A percentile compares a stretch with the other conserved stretches of the same genome.
Evolutionary conservation across 2,113 vertebrate genomes (phyloP).

Genomic region (Herpetotheres cachinnans): DNA sequence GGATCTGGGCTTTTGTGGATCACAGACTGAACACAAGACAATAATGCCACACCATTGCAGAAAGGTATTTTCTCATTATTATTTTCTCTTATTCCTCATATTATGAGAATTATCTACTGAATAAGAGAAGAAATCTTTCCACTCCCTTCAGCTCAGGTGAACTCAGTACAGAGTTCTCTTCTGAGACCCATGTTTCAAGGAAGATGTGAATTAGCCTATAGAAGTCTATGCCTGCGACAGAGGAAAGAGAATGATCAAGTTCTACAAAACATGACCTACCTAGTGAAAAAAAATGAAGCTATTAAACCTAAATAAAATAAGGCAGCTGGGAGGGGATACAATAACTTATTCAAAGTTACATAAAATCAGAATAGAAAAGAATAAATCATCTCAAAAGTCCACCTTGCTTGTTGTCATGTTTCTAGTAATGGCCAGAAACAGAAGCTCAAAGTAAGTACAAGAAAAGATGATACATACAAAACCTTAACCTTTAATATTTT

Average conservation of each 20-base stretch:
- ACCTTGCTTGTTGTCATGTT: neutral
- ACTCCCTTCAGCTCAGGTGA: neutral
- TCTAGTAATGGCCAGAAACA: neutral
- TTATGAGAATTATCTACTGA: neutral
- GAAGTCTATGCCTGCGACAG: neutral
- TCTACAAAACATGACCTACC: neutral
- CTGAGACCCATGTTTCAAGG: neutral
- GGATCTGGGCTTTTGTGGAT: neutral
- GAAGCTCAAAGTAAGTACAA: neutral
- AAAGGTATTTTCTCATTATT: no score
- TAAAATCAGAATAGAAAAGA: neutral
- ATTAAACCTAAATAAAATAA: neutral
- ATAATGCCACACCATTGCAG: neutral
- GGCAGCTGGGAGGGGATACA: neutral
- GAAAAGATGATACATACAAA: neutral
- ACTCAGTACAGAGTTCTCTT: neutral
- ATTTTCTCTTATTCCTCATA: no score
- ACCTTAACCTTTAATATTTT: neutral
- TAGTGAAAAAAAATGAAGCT: neutral
- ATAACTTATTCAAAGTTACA: neutral
- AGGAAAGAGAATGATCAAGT: neutral
- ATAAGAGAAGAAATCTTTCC: neutral
- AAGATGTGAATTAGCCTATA: neutral
- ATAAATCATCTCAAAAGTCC: neutral
- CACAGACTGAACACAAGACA: neutral